phyloP scores from a whole-genome alignment of 1,140 invertebrate genomes.

The Himalopsyche phryganea region DNA sequence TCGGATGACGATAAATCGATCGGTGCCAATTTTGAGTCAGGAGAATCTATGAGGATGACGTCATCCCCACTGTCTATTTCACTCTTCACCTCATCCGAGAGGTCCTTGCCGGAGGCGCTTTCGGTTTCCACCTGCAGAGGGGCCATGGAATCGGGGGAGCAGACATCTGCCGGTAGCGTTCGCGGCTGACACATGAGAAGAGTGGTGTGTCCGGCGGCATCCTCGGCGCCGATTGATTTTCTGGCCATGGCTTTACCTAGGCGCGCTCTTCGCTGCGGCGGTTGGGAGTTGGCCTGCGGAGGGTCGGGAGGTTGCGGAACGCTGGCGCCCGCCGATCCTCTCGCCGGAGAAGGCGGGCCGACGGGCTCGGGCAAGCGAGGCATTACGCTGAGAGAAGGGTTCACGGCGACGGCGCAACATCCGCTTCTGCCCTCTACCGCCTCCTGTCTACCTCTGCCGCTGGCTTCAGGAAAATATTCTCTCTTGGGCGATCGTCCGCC shows the following conservation, averaged over 20 bases:
- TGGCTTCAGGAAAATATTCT: constrained; percentile 29
- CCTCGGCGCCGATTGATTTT: constrained; percentile 51
- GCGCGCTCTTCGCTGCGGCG: constrained; percentile 53
- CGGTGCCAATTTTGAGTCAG: constrained; percentile 39
- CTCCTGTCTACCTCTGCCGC: background rate
- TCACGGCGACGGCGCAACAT: constrained; percentile 44
- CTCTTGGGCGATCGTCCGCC: constrained; percentile 44
- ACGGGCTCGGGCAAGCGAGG: constrained; percentile 56
- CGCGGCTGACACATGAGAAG: constrained; percentile 43
- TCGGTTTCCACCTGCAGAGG: constrained; percentile 37
- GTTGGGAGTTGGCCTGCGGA: constrained; percentile 40
- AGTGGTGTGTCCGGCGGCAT: constrained; percentile 42
- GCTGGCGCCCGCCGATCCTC: constrained; percentile 59
- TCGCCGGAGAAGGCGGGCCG: constrained; percentile 64
- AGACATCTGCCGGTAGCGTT: constrained; percentile 36
- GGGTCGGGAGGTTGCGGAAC: constrained; percentile 51
- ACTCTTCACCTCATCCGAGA: constrained; percentile 36
- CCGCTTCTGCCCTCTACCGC: constrained; percentile 51
- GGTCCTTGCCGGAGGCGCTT: background rate
- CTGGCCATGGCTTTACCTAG: constrained; percentile 66
- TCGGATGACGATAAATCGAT: constrained; percentile 51
- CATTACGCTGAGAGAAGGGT: constrained; percentile 38
- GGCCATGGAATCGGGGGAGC: constrained; percentile 8
- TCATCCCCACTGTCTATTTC: constrained; percentile 46
- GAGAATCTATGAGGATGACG: constrained; percentile 46